These are phyloP conservation scores for Achlya flavicornis DNA, from an alignment of 2,888 invertebrate species.

Conservation along the genomic window DNA sequence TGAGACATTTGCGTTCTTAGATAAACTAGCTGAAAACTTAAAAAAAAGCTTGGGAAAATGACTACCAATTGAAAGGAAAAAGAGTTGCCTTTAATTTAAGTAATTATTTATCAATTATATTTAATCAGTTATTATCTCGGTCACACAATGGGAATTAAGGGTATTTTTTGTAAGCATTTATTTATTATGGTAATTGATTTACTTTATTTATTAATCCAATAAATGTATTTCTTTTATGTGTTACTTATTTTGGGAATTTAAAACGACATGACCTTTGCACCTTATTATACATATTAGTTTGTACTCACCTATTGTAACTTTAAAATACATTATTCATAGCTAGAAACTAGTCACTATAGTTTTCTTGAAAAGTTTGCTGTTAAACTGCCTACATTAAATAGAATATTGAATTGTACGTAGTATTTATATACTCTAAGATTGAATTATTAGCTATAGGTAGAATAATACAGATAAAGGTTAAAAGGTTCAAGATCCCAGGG, in stretches of 20 bases:
- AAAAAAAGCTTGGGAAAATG: conserved; percentile 84
- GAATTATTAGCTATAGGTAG: too few species aligned
- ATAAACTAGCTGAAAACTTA: conserved; percentile 96
- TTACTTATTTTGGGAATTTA: conserved; percentile 8
- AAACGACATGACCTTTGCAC: conserved; percentile 15
- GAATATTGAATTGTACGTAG: too few species aligned
- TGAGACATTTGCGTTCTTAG: conserved; percentile 98
- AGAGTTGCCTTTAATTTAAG: conserved; percentile 60
- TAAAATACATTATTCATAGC: conserved; percentile 3
- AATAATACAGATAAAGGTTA: too few species aligned
- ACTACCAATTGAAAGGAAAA: conserved; percentile 58
- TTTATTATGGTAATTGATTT: conserved; percentile 44
- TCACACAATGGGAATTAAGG: conserved; percentile 56
- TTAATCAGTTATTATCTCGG: conserved; percentile 36
- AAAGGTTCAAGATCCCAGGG: too few species aligned
- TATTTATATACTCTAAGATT: too few species aligned
- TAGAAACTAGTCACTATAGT: neutral
- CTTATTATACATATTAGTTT: neutral
- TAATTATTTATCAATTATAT: conserved; percentile 23
- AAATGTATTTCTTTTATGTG: conserved; percentile 40
- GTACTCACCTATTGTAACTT: neutral
- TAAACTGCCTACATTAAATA: too few species aligned
- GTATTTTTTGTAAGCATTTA: conserved; percentile 66
- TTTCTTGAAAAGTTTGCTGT: neutral
- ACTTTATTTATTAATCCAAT: conserved; percentile 42